Evolutionary conservation across 2,888 invertebrate genomes (phyloP).

Genomic region (Blomia tropicalis): DNA sequence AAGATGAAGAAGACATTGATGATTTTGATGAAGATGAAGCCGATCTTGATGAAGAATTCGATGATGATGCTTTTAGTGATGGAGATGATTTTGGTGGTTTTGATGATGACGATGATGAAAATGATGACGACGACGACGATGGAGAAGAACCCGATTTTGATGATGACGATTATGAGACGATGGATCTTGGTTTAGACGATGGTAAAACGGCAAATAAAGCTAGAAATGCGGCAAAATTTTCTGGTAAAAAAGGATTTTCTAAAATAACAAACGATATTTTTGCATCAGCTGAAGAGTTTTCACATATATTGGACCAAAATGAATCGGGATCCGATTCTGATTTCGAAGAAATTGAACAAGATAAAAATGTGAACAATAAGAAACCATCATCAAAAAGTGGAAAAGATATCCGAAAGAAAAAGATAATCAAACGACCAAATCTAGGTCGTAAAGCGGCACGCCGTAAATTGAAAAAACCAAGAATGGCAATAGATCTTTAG

Average conservation of each 20-base stretch:
- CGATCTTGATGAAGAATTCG: conserved; percentile 35
- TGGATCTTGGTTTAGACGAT: not conserved
- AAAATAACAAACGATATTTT: conserved; percentile 16
- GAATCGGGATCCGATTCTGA: conserved; percentile 14
- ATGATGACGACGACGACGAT: conserved; percentile 18
- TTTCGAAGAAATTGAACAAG: conserved; percentile 10
- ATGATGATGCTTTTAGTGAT: conserved; percentile 32
- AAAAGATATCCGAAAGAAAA: not conserved
- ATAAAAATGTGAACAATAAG: conserved; percentile 9
- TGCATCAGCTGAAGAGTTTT: conserved; percentile 24
- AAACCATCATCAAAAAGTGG: not conserved
- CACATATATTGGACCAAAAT: conserved; percentile 22
- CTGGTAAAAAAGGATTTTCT: conserved; percentile 14
- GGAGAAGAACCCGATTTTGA: conserved; percentile 24
- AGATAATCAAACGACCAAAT: not conserved
- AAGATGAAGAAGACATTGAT: conserved; percentile 29
- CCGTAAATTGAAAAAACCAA: not conserved
- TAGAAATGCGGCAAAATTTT: not conserved
- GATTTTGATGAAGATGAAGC: conserved; percentile 39
- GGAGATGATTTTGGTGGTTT: conserved; percentile 33
- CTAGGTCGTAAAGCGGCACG: conserved; percentile 4
- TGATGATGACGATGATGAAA: conserved; percentile 31
- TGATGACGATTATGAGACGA: conserved; percentile 34
- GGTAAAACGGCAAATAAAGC: not conserved
- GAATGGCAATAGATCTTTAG: not conserved